These are phyloP conservation scores for Dasypogon diadema DNA, from an alignment of 2,888 invertebrate species.

Conservation along the genomic window DNA sequence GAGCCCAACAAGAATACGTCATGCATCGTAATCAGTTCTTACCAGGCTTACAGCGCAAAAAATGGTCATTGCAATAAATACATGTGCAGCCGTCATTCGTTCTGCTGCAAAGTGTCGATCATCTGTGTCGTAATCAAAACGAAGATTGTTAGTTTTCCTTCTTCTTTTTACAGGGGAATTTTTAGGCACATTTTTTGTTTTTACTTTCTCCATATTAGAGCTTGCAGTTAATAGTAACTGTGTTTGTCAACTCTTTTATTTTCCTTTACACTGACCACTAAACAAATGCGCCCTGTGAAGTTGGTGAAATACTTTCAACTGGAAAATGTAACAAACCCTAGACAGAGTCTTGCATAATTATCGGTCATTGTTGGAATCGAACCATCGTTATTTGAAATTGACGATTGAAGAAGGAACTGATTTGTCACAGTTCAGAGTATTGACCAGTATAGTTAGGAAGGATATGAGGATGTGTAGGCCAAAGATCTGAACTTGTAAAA, in stretches of 20 bases:
- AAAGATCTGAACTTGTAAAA: conserved; percentile 45
- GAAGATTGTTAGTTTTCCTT: background rate
- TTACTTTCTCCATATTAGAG: conserved; percentile 11
- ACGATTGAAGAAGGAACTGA: background rate
- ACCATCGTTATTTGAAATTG: too few species aligned
- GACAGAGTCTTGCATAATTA: too few species aligned
- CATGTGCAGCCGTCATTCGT: background rate
- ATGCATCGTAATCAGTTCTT: background rate
- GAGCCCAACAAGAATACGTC: background rate
- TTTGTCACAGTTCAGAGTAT: background rate
- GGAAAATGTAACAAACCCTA: too few species aligned
- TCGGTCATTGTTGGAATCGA: too few species aligned
- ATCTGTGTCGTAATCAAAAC: background rate
- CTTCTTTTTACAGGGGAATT: background rate
- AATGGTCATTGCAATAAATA: background rate
- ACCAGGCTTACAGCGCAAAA: background rate
- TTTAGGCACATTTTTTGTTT: background rate
- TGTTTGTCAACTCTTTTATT: background rate
- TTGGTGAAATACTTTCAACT: too few species aligned
- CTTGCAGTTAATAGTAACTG: background rate
- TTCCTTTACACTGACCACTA: background rate
- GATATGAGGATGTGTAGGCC: conserved; percentile 35
- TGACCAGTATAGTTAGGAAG: conserved; percentile 28
- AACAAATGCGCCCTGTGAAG: too few species aligned
- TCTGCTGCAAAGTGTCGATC: background rate